Percentiles rank a stretch among this genome's conserved stretches.
These are phyloP conservation scores for Pantelozetes paolii DNA, from an alignment of 2,888 invertebrate genomes.

Conservation along the genomic window DNA sequence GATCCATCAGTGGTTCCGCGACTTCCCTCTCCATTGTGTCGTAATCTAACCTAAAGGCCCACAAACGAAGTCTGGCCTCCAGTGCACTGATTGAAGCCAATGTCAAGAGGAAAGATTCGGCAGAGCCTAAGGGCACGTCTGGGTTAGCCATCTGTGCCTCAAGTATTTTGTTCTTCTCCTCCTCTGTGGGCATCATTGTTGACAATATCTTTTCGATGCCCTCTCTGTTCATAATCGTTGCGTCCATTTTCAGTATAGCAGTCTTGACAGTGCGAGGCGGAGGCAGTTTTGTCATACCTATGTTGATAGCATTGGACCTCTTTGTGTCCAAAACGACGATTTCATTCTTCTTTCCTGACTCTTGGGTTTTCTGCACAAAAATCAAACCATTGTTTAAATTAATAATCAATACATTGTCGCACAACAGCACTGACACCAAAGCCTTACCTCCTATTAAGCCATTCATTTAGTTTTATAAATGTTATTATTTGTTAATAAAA, in stretches of 20 bases:
- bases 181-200: conserved; percentile 93
- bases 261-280: conserved; percentile 96
- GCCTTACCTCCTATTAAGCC: conserved; percentile 20
- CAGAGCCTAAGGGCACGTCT: conserved; percentile 84
- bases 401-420: too few species aligned
- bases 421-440: too few species aligned
- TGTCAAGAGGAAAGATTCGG: conserved; percentile 96
- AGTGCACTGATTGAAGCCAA: conserved; percentile 92
- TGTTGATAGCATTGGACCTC: conserved; percentile 97
- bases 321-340: conserved; percentile 93
- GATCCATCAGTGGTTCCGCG: conserved; percentile 96
- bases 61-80: conserved; percentile 76
- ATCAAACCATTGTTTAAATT: too few species aligned
- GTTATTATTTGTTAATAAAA: conserved; percentile 12
- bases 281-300: conserved; percentile 97
- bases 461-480: too few species aligned
- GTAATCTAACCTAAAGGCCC: conserved; percentile 98
- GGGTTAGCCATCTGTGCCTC: conserved; percentile 91
- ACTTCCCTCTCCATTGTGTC: conserved; percentile 95
- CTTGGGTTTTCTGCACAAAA: conserved; percentile 67
- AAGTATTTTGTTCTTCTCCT: conserved; percentile 90
- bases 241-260: conserved; percentile 99
- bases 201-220: conserved; percentile 82
- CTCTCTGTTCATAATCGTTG: conserved; percentile 93
- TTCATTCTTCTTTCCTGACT: conserved; percentile 78